Conservation (phyloP, 2,797 vertebrate genomes). For the Alosa sapidissima region DNA sequence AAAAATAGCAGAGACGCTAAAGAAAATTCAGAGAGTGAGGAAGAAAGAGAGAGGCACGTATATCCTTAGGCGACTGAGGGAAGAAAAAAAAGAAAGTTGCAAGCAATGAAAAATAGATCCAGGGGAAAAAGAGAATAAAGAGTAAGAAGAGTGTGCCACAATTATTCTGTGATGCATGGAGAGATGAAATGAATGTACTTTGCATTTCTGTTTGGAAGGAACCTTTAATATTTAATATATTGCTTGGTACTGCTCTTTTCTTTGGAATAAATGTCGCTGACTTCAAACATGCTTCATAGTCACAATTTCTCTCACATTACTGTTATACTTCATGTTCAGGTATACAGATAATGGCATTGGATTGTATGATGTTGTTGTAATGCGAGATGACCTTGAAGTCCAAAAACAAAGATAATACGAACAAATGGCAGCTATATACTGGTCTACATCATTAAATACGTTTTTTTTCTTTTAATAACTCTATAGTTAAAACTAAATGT, state of each 20-base stretch:
- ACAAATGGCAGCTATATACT: not conserved
- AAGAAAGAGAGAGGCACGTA: constrained; percentile 16
- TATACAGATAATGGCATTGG: not conserved
- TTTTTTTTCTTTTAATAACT: not conserved
- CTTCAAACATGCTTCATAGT: not conserved
- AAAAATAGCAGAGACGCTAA: constrained; percentile 38
- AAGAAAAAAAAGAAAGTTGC: not conserved
- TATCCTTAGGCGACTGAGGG: constrained; percentile 51
- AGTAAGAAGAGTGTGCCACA: not conserved
- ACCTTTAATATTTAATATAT: constrained; percentile 25
- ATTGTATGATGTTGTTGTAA: too few relatives aligned
- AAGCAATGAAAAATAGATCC: constrained; percentile 32
- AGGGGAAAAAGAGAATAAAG: constrained; percentile 42
- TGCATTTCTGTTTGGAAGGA: constrained; percentile 29
- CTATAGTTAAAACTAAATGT: not conserved
- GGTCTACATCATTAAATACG: not conserved
- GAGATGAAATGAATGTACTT: constrained; percentile 29
- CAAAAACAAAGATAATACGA: not conserved
- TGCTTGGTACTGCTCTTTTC: not conserved
- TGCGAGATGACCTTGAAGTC: not conserved
- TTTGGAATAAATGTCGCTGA: not conserved
- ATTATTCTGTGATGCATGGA: not conserved
- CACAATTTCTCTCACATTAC: not conserved
- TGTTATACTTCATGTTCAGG: not conserved
- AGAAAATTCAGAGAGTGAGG: constrained; percentile 42